phyloP scores from a whole-genome alignment of 2,888 invertebrate genomes.

The Dolichomitus sp. region DNA sequence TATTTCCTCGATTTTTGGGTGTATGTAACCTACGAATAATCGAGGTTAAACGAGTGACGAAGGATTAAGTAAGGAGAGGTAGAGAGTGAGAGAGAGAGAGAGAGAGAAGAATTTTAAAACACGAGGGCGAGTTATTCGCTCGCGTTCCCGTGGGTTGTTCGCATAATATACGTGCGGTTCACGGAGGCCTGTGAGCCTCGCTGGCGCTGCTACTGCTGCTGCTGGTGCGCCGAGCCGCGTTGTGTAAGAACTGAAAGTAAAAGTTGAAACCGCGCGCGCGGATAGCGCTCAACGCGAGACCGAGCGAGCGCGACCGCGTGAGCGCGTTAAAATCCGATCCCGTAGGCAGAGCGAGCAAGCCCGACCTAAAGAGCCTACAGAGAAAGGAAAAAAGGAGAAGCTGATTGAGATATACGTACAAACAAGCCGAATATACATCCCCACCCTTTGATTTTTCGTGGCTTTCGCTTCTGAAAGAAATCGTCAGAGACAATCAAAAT shows the following conservation, averaged over 20 bases:
- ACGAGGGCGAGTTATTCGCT: conserved; percentile 50
- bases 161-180: conserved; percentile 76
- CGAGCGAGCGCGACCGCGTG: conserved; percentile 72
- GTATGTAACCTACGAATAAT: no score
- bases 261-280: conserved; percentile 85
- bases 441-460: conserved; percentile 39
- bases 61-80: conserved; percentile 10
- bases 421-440: conserved; percentile 24
- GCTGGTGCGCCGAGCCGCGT: conserved; percentile 73
- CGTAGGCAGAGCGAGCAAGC: conserved; percentile 74
- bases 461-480: conserved; percentile 50
- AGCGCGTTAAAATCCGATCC: conserved; percentile 84
- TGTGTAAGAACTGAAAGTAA: conserved; percentile 86
- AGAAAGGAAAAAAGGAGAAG: conserved; percentile 58
- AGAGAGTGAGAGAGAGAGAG: neutral
- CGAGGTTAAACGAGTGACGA: neutral
- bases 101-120: conserved; percentile 13
- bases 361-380: conserved; percentile 69
- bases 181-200: conserved; percentile 63
- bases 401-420: conserved; percentile 19
- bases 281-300: conserved; percentile 69
- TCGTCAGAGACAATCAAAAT: neutral
- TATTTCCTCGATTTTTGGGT: neutral
- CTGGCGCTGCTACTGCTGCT: conserved; percentile 35
- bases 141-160: conserved; percentile 82